Conservation (phyloP, 2,113 vertebrate species). For the Pica pica region DNA sequence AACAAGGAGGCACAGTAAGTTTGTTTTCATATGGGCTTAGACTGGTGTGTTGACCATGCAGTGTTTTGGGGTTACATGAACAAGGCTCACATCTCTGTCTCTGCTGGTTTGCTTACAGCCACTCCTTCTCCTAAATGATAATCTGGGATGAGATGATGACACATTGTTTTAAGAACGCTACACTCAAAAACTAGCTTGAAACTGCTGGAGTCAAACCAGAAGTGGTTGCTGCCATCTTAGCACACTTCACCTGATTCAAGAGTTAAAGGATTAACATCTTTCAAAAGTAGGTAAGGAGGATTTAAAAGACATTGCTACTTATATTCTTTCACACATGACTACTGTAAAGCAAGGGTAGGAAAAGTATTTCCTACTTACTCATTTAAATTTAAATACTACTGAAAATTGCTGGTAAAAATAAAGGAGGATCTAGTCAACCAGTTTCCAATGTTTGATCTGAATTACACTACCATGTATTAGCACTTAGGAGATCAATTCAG, state of each 20-base stretch:
- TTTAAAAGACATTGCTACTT: background rate
- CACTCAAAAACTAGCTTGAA: background rate
- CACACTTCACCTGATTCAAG: fast-evolving
- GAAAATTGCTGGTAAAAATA: background rate
- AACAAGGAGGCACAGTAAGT: fast-evolving
- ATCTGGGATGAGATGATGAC: background rate
- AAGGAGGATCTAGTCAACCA: background rate
- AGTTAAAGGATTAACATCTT: background rate
- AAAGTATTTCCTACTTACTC: background rate
- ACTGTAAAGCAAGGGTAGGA: background rate
- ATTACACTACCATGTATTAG: background rate
- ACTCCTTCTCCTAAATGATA: background rate
- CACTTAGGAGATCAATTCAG: background rate
- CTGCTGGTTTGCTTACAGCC: background rate
- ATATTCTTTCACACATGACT: background rate
- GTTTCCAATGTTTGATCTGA: background rate
- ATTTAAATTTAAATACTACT: background rate
- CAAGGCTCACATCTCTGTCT: fast-evolving
- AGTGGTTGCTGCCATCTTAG: background rate
- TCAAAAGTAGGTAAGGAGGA: background rate
- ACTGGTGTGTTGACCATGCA: fast-evolving
- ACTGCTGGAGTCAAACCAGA: background rate
- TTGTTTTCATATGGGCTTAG: background rate
- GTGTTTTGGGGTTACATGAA: background rate
- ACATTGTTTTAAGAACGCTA: background rate